phyloP scores from a whole-genome alignment of 2,888 invertebrate genomes.

The Corbicula japonica region DNA sequence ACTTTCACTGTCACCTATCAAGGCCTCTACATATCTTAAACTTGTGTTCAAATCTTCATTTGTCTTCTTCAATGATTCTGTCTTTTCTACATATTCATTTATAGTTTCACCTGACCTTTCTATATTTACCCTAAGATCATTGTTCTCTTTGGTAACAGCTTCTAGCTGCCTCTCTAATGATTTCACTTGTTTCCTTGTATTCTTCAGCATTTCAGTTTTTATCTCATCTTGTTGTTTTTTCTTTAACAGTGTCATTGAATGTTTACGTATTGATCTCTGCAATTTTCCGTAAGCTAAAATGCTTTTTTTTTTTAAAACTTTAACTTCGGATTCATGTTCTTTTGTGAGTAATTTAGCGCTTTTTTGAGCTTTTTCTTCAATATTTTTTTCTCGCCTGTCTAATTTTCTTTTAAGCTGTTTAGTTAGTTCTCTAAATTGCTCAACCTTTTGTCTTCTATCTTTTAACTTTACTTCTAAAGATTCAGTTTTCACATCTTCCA shows the following conservation, averaged over 20 bases:
- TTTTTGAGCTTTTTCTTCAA: background rate
- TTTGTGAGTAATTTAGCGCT: background rate
- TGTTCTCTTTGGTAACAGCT: background rate
- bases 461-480: background rate
- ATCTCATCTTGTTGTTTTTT: constrained; percentile 8
- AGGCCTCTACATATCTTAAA: background rate
- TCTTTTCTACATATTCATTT: background rate
- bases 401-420: constrained; percentile 38
- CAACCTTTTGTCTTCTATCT: constrained; percentile 28
- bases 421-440: constrained; percentile 18
- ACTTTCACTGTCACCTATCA: background rate
- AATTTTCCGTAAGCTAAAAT: background rate
- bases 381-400: constrained; percentile 11
- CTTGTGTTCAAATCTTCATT: background rate
- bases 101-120: background rate
- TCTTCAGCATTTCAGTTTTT: constrained; percentile 13
- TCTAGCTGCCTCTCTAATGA: background rate
- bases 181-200: background rate
- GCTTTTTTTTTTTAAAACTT: background rate
- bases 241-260: too few species aligned
- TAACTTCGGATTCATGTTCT: background rate
- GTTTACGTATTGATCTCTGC: background rate
- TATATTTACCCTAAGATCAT: background rate
- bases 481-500: background rate
- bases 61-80: background rate